Evolutionary conservation across 2,113 vertebrate species (phyloP).

Genomic region (Caloenas nicobarica): DNA sequence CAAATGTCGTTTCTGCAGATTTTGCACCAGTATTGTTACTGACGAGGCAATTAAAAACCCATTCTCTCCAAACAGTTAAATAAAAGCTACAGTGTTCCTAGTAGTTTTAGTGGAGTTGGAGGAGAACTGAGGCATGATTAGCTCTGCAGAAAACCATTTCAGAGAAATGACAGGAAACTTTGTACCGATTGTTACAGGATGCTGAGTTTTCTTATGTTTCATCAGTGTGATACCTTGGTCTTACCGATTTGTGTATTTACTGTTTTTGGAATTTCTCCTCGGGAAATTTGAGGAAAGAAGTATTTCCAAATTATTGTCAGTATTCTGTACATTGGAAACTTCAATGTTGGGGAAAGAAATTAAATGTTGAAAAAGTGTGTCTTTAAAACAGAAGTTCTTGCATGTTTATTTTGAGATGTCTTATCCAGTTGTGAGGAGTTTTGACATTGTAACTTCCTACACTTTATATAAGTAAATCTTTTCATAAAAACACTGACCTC

Average conservation of each 20-base stretch:
- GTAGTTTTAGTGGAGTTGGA: not conserved
- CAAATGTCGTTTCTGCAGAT: not conserved
- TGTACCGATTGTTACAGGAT: rapidly evolving
- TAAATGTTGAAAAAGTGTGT: not conserved
- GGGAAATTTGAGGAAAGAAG: not conserved
- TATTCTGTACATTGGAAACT: not conserved
- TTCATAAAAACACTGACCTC: not conserved
- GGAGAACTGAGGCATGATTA: not conserved
- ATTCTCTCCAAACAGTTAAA: not conserved
- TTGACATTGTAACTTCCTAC: not conserved
- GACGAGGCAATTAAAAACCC: not conserved
- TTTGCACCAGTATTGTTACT: not conserved
- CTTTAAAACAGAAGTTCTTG: not conserved
- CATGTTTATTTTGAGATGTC: not conserved
- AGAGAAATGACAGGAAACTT: not conserved
- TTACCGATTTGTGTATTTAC: not conserved
- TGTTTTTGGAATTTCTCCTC: not conserved
- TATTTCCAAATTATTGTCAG: not conserved
- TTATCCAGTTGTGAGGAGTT: not conserved
- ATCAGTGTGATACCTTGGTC: not conserved
- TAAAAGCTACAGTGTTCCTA: not conserved
- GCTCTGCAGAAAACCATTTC: not conserved
- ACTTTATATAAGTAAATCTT: not conserved
- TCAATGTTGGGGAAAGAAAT: not conserved
- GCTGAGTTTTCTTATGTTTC: not conserved